Evolutionary conservation across 2,888 invertebrate species (phyloP).

Genomic region (Drosophila histrio): DNA sequence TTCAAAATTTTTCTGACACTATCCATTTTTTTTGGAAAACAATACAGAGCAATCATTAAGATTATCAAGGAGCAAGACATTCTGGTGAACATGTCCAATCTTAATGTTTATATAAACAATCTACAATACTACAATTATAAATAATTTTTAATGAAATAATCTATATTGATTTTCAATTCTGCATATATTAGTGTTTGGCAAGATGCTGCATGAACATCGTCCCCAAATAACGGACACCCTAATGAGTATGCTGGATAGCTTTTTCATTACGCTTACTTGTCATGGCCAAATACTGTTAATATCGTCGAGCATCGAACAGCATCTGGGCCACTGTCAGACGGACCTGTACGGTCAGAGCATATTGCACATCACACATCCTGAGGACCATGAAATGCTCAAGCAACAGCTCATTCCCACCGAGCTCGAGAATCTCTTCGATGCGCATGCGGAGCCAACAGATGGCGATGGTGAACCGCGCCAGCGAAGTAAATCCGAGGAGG

Average conservation of each 20-base stretch:
- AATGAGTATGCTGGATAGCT: constrained; percentile 90
- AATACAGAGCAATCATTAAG: too few relatives aligned
- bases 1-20: too few relatives aligned
- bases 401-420: constrained; percentile 87
- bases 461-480: constrained; percentile 86
- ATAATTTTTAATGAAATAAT: neutral
- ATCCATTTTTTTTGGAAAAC: too few relatives aligned
- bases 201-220: constrained; percentile 85
- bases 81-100: too few relatives aligned
- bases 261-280: constrained; percentile 91
- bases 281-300: constrained; percentile 93
- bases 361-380: constrained; percentile 91
- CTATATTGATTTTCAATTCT: neutral
- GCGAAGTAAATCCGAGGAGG: constrained; percentile 84
- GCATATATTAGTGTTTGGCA: constrained; percentile 85
- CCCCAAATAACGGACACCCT: constrained; percentile 87
- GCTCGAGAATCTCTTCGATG: constrained; percentile 83
- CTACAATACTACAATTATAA: neutral
- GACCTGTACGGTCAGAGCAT: constrained; percentile 93
- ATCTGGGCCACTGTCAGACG: constrained; percentile 93
- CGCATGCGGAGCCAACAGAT: constrained; percentile 84
- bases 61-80: too few relatives aligned
- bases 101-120: neutral
- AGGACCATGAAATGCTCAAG: constrained; percentile 90
- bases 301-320: constrained; percentile 92